Evolutionary conservation across 2,113 vertebrate species (phyloP).

Genomic region (Microtus pennsylvanicus): DNA sequence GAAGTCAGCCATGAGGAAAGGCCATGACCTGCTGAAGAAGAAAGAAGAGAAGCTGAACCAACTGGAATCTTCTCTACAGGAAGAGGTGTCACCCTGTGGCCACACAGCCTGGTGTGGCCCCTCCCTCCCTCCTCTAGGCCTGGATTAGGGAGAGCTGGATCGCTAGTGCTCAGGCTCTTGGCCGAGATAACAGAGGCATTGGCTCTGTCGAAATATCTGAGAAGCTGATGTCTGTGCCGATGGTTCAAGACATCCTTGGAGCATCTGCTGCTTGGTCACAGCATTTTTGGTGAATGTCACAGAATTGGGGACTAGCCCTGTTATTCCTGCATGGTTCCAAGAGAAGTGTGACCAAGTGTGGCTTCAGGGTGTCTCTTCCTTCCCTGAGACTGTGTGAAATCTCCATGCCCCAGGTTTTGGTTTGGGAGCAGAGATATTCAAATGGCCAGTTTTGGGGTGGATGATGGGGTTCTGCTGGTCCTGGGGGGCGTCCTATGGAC

Average conservation of each 20-base stretch:
- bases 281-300: background rate
- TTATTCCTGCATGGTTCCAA: background rate
- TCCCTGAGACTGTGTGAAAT: background rate
- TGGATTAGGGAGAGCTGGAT: background rate
- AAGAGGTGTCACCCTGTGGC: constrained; percentile 87
- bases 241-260: background rate
- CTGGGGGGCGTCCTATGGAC: background rate
- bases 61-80: constrained; percentile 90
- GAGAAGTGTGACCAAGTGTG: background rate
- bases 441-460: background rate
- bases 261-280: background rate
- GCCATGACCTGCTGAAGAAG: constrained; percentile 88
- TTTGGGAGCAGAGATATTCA: background rate
- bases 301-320: background rate
- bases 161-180: background rate
- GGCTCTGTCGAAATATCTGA: background rate
- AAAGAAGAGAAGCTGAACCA: constrained; percentile 92
- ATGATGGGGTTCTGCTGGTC: background rate
- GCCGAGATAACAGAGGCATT: background rate
- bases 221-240: background rate
- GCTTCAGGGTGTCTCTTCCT: background rate
- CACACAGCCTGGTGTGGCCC: background rate
- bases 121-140: background rate
- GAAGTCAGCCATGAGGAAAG: constrained; percentile 88
- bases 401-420: background rate